These are phyloP conservation scores for Hystrix brachyura DNA, from an alignment of 2,113 vertebrate species.

Conservation along the genomic window DNA sequence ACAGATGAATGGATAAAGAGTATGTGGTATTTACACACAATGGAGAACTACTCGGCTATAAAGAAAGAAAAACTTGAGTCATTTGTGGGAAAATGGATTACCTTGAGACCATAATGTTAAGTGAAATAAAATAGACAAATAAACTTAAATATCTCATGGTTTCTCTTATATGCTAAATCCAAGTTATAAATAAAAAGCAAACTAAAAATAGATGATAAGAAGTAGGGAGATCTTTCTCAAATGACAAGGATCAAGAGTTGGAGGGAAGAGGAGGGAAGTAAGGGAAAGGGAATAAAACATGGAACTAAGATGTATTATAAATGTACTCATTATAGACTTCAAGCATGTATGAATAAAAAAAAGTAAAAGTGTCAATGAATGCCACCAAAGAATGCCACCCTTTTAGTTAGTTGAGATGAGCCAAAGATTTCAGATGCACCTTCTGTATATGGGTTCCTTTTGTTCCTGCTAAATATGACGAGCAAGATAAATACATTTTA, in stretches of 20 bases:
- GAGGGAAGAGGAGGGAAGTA: too few relatives aligned
- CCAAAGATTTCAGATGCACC: neutral
- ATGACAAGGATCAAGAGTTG: neutral
- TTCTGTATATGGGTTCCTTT: neutral
- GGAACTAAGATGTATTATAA: neutral
- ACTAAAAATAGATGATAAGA: neutral
- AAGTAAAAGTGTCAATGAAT: neutral
- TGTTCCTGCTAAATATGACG: neutral
- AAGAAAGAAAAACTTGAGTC: neutral
- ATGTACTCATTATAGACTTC: neutral
- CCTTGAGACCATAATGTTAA: neutral
- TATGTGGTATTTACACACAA: neutral
- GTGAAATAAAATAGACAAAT: neutral
- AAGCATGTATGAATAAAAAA: neutral
- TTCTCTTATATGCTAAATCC: neutral
- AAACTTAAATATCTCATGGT: too few relatives aligned
- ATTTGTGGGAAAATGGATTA: neutral
- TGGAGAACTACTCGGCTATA: neutral
- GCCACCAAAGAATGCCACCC: neutral
- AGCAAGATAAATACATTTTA: constrained; percentile 34
- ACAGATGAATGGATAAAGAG: neutral
- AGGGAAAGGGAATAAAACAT: neutral
- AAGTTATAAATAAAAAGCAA: neutral
- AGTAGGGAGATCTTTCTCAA: neutral
- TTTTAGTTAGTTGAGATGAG: constrained; percentile 14